Evolutionary conservation across 2,888 invertebrate species (phyloP), one percentile per base, ranked within the genome.

Genomic region (Zygothrica quintamaculata): DNA sequence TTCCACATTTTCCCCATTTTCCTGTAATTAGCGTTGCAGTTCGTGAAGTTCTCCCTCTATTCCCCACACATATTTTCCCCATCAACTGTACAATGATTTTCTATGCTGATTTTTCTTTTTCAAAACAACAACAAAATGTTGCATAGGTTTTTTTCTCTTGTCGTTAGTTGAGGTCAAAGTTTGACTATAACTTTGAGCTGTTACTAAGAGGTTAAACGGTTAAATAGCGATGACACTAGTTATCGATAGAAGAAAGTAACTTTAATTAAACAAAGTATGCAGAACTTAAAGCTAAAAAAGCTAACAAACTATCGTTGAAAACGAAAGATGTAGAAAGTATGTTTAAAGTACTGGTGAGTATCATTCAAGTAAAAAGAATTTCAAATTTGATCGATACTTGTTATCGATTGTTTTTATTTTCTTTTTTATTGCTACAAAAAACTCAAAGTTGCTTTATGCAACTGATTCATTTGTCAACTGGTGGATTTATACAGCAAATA

Each of bases 11-110:
- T 66, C 74, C 56, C 60, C 62, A 74, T 75, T 79, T 77, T 78
- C 76, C 57, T 77, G 82, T 80, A 80, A 80, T 80, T 80, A 80
- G 82, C 80, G 77, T 80, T 60, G 76, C 82, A 80, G 61, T 77
- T 80, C 80, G 80, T 80, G 80, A 79, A 80, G 80, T 79, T 73
- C 66, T 68, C 40, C 18, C 5, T 22, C 18, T 22, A 3, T 22
- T 22, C 18, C n/a, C n/a, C n/a, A n/a, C n/a, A n/a, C n/a, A n/a
- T n/a, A n/a, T n/a, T 22, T 22, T 22, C 3, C 62, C 13, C 22
- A 18, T 60, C 59, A n/a, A n/a, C n/a, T n/a, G n/a, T 60, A 52
- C 22, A 40, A 50, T 65, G 68, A 67, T 67, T 73, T 44, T 15
- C 60, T 47, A 55, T 37, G 62, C 71, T 52, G 65, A 65, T 74